Evolutionary conservation across 2,113 vertebrate genomes (phyloP).

Genomic region (Crotalus horridus): DNA sequence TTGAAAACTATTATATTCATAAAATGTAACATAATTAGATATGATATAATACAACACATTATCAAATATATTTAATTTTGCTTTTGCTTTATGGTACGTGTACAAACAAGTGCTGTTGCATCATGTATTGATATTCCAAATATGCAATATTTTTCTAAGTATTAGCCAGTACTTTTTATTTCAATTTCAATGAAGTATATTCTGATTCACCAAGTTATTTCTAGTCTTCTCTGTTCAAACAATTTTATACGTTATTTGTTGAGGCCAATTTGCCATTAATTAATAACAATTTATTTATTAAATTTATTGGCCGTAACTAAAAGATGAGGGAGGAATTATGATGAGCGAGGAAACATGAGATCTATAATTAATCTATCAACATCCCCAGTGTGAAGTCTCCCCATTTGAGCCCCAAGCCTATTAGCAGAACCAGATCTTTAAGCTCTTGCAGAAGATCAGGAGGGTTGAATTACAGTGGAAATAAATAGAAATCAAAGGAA

Average conservation of each 20-base stretch:
- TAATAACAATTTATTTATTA: constrained; percentile 28
- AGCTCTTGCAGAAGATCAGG: not conserved
- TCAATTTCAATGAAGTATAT: constrained; percentile 22
- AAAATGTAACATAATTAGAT: not conserved
- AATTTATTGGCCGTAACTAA: too few species aligned
- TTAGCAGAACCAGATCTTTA: not conserved
- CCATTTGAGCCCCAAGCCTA: not conserved
- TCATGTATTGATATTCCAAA: not conserved
- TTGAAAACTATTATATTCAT: not conserved
- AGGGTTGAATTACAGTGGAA: constrained; percentile 19
- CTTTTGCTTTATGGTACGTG: not conserved
- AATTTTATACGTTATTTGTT: constrained; percentile 16
- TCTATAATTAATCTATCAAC: not conserved
- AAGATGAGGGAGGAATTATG: too few species aligned
- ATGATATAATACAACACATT: not conserved
- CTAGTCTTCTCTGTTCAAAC: not conserved
- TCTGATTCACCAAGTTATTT: not conserved
- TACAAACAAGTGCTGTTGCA: not conserved
- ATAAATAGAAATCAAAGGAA: constrained; percentile 41
- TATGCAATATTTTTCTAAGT: not conserved
- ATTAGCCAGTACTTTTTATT: not conserved
- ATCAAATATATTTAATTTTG: not conserved
- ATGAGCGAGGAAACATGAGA: too few species aligned
- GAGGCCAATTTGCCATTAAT: constrained; percentile 48
- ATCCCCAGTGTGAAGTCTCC: not conserved